Conservation (phyloP, 2,113 vertebrate species). For the Sakesphorus luctuosus region DNA sequence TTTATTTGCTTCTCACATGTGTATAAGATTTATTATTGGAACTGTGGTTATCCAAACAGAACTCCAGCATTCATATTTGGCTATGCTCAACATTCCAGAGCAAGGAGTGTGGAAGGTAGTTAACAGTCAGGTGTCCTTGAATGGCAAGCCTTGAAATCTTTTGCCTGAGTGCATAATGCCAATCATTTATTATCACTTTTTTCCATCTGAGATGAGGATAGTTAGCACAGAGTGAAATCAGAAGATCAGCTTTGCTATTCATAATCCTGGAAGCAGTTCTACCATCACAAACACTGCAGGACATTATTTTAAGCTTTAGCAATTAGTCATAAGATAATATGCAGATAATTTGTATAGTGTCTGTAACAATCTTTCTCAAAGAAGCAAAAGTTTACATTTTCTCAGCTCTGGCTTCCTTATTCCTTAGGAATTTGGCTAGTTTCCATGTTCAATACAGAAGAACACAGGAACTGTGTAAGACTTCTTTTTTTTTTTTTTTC, state of each 20-base stretch:
- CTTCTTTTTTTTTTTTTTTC: background rate
- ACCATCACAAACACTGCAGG: background rate
- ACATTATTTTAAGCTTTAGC: background rate
- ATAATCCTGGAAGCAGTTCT: background rate
- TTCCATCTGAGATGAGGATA: background rate
- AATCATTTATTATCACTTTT: background rate
- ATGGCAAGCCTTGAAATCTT: background rate
- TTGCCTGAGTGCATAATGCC: background rate
- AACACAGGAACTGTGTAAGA: background rate
- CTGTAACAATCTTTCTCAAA: background rate
- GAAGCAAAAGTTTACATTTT: rapidly evolving
- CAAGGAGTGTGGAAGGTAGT: background rate
- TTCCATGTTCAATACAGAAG: background rate
- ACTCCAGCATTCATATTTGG: background rate
- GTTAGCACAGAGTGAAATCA: background rate
- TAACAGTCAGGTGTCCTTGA: background rate
- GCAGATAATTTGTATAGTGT: background rate
- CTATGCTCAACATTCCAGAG: background rate
- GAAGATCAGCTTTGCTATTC: background rate
- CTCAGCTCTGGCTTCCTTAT: background rate
- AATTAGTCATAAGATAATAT: background rate
- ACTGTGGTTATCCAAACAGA: background rate
- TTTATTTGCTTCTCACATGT: background rate
- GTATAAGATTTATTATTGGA: background rate
- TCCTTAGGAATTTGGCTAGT: background rate